Base-by-base conservation (phyloP, 2,888 invertebrate genomes). In the Elegia similella region DNA sequence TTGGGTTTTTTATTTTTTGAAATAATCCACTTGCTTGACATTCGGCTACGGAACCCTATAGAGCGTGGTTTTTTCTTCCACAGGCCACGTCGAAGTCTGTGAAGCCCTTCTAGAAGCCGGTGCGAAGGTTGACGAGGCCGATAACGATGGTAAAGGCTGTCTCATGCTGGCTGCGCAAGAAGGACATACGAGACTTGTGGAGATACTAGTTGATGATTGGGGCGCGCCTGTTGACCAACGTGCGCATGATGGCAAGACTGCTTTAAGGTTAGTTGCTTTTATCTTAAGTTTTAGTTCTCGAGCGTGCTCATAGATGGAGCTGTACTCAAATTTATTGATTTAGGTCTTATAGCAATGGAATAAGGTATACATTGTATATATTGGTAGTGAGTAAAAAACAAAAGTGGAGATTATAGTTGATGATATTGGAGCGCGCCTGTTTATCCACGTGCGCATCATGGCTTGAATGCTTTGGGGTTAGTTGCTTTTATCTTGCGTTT, bases 191-290 rank as follows among this genome's bases (percentile, higher is more conserved):
- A 62, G 77, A 42, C 91, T 94, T 52, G 94, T 94, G 8, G 94
- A 94, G 63, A 82, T 94, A 47, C 92, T 96, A 29, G 78, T 97
- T 12, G 94, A 96, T 62, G 94, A 95, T 59, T 95, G 96, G 84
- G 93, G 93, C 1, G 96, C 96, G 1, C 95, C 96, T 15, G 94
- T 96, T 5, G 96, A 98, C 79, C 97, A 97, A 68, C 93, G 95
- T 58, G 97, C 97, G 1, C 97, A 98, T 69, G 98, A 98, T 76
- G 98, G 98, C 44, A 96, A 97, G 80, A 97, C 97, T 0, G 96
- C 97, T 0, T 92, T 98, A 52, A 94, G 97, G 93, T 95, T 71
- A 50, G 52, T 12, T 13, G 42, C n/a, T 42, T 42, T 10, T 32
- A 7, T 2, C 7, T 32, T 38, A 38, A 7, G 46, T 23, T 23